Percentiles rank a stretch among this genome's conserved stretches.
phyloP scores from a whole-genome alignment of 2,888 invertebrate genomes.

The Melinopterus prodromus region DNA sequence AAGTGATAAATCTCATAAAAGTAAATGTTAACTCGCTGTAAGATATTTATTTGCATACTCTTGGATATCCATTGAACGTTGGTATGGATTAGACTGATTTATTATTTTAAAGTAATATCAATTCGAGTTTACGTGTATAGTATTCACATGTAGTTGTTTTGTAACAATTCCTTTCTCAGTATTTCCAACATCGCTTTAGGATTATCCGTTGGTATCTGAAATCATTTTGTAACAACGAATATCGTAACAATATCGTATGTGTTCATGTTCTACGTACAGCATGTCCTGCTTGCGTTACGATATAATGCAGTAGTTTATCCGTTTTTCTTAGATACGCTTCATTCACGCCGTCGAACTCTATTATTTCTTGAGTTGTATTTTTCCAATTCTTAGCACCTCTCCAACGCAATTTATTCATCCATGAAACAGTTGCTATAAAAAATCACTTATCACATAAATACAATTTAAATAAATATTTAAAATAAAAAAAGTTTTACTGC shows the following conservation, averaged over 20 bases:
- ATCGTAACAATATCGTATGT: background rate
- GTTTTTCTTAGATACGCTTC: conserved; percentile 78
- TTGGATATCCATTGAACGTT: too few relatives aligned
- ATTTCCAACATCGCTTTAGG: conserved; percentile 47
- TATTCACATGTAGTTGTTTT: too few relatives aligned
- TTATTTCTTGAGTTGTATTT: conserved; percentile 67
- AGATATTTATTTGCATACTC: too few relatives aligned
- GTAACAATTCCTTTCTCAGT: conserved; percentile 45
- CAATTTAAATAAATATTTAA: background rate
- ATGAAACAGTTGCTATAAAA: conserved; percentile 67
- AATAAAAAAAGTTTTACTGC: too few relatives aligned
- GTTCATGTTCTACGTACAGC: conserved; percentile 65
- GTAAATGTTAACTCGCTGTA: too few relatives aligned
- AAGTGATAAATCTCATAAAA: too few relatives aligned
- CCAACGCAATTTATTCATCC: conserved; percentile 79
- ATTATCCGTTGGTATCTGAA: conserved; percentile 49
- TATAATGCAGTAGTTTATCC: conserved; percentile 77
- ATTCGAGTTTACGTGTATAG: too few relatives aligned
- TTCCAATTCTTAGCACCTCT: conserved; percentile 71
- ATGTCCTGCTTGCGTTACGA: conserved; percentile 82
- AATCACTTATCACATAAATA: background rate
- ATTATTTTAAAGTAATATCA: too few relatives aligned
- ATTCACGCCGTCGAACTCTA: conserved; percentile 69
- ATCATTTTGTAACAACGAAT: conserved; percentile 18
- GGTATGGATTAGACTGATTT: too few relatives aligned